Conservation (phyloP, 2,797 vertebrate species). For the Phalanger gymnotis region DNA sequence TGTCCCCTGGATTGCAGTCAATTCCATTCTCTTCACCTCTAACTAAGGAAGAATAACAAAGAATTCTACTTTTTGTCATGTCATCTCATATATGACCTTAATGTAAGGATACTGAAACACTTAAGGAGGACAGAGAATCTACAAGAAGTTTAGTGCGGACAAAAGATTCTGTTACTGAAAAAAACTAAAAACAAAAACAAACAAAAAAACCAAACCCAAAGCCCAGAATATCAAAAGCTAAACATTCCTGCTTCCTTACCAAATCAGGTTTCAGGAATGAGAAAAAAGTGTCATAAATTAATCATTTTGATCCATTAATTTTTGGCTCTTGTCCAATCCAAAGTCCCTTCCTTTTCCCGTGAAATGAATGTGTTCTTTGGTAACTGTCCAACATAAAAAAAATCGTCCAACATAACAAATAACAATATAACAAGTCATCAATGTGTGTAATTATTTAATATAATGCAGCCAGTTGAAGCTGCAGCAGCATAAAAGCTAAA, state of each 20-base stretch:
- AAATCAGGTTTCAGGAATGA: constrained; percentile 2
- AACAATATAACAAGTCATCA: neutral
- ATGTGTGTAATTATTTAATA: neutral
- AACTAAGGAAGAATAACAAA: constrained; percentile 81
- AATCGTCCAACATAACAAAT: neutral
- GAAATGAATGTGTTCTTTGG: neutral
- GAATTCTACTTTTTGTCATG: constrained; percentile 24
- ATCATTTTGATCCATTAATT: neutral
- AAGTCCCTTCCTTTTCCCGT: neutral
- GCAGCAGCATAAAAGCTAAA: neutral
- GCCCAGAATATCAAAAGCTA: neutral
- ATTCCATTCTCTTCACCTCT: constrained; percentile 95
- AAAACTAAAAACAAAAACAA: constrained; percentile 29
- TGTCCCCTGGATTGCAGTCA: constrained; percentile 90
- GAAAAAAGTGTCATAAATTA: neutral
- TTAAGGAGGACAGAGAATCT: neutral
- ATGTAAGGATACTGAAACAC: constrained; percentile 7
- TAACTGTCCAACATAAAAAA: neutral
- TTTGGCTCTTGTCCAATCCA: neutral
- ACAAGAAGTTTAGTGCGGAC: neutral
- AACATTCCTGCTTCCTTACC: neutral
- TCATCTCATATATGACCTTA: constrained; percentile 23
- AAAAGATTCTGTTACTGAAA: constrained; percentile 33
- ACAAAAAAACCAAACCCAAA: neutral
- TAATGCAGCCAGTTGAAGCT: neutral